Percentiles rank a stretch among this genome's conserved stretches.
Evolutionary conservation across 2,113 vertebrate species (phyloP).

Genomic region (Sinosuthora webbiana): DNA sequence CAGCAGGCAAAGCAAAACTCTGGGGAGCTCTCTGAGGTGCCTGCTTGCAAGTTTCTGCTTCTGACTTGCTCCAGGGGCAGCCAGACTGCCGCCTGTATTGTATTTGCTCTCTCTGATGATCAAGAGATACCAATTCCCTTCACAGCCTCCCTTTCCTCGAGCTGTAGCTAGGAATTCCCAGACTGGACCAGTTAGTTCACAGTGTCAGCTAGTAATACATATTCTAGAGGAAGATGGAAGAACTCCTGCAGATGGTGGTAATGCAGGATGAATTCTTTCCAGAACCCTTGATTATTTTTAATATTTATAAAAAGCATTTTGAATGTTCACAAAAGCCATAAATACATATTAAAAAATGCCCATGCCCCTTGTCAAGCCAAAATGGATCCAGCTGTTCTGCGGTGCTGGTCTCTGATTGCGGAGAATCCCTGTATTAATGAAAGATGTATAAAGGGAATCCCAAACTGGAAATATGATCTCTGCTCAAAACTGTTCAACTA

Average conservation of each 20-base stretch:
- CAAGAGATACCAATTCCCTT: conserved; percentile 51
- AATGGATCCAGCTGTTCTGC: conserved; percentile 60
- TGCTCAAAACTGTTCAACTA: conserved; percentile 22
- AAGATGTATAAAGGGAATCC: conserved; percentile 57
- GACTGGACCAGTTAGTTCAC: conserved; percentile 39
- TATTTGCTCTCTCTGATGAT: conserved; percentile 46
- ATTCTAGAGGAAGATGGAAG: conserved; percentile 54
- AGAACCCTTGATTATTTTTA: conserved; percentile 56
- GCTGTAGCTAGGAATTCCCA: conserved; percentile 34
- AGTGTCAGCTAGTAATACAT: conserved; percentile 31
- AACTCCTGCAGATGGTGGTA: conserved; percentile 54
- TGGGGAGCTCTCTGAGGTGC: conserved; percentile 40
- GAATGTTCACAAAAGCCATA: conserved; percentile 36
- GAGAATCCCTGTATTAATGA: conserved; percentile 61
- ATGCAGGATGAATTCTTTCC: conserved; percentile 53
- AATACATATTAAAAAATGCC: conserved; percentile 52
- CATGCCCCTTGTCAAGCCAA: conserved; percentile 57
- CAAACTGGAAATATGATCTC: conserved; percentile 54
- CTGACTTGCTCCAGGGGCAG: conserved; percentile 53
- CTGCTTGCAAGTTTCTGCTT: conserved; percentile 44
- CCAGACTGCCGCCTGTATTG: conserved; percentile 56
- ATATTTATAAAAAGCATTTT: conserved; percentile 57
- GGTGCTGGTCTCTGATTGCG: conserved; percentile 35
- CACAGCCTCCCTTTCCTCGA: conserved; percentile 3
- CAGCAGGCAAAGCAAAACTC: conserved; percentile 24